These are phyloP conservation scores for Smittia aterrima DNA, from an alignment of 2,888 invertebrate species.

Conservation along the genomic window DNA sequence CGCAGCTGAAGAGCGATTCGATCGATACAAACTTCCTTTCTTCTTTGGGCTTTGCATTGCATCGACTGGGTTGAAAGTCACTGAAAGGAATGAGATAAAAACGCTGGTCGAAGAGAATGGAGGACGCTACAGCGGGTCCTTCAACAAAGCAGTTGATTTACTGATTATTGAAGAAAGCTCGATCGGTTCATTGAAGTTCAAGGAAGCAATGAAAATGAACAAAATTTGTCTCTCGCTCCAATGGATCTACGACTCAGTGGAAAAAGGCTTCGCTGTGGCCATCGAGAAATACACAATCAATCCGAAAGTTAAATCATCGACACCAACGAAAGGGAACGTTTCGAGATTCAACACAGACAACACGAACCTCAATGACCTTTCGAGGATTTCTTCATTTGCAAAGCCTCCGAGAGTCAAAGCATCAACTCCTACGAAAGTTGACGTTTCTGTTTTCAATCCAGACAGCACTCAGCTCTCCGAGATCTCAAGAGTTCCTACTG, in stretches of 20 bases:
- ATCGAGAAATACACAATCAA: constrained; percentile 57
- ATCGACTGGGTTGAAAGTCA: constrained; percentile 65
- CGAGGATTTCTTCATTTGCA: neutral
- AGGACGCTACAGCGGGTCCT: constrained; percentile 56
- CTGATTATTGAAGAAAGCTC: neutral
- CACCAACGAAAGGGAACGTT: neutral
- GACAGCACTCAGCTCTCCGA: neutral
- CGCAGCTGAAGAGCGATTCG: constrained; percentile 61
- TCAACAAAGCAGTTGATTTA: neutral
- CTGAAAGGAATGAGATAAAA: constrained; percentile 60
- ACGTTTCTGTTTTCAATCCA: neutral
- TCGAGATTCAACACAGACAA: neutral
- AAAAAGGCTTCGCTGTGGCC: constrained; percentile 63
- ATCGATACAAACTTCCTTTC: constrained; percentile 58
- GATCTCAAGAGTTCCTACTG: neutral
- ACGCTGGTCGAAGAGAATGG: constrained; percentile 67
- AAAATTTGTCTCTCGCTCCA: constrained; percentile 65
- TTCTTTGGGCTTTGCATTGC: constrained; percentile 72
- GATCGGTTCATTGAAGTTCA: neutral
- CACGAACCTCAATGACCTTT: neutral
- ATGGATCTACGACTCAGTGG: constrained; percentile 72
- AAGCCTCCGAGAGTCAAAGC: constrained; percentile 46
- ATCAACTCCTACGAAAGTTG: neutral
- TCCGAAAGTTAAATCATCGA: constrained; percentile 44
- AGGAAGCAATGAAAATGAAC: neutral